A percentile compares a stretch with the other conserved stretches of the same genome.
phyloP scores from a whole-genome alignment of 2,888 invertebrate species.

The Apocheima hispidaria region DNA sequence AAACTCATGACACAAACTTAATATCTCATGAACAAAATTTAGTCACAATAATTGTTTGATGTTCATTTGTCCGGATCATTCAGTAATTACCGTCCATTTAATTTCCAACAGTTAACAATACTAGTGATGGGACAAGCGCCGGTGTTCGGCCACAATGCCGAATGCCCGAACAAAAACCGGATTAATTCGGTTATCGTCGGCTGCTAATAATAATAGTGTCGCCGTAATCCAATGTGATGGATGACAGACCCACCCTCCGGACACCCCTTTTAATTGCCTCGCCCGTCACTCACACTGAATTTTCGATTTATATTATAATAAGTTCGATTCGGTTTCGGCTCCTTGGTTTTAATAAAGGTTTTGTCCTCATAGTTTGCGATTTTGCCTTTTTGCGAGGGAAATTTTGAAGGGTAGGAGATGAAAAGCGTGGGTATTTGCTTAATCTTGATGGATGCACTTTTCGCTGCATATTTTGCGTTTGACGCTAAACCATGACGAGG shows the following conservation, averaged over 20 bases:
- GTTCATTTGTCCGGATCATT: constrained; percentile 9
- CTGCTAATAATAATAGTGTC: constrained; percentile 81
- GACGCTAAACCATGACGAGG: constrained; percentile 16
- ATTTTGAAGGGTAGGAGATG: constrained; percentile 29
- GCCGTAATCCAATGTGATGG: constrained; percentile 78
- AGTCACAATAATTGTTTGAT: constrained; percentile 1
- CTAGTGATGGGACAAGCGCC: constrained; percentile 33
- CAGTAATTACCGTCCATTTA: constrained; percentile 17
- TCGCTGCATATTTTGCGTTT: constrained; percentile 40
- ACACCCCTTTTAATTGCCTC: constrained; percentile 84
- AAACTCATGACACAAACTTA: not conserved
- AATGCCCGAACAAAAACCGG: constrained; percentile 73
- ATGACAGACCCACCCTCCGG: constrained; percentile 66
- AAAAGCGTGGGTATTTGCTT: constrained; percentile 29
- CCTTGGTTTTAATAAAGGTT: constrained; percentile 51
- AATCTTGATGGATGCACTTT: constrained; percentile 39
- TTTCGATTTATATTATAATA: constrained; percentile 85
- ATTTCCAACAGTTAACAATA: constrained; percentile 26
- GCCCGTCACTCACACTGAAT: constrained; percentile 73
- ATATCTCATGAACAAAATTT: constrained; percentile 10
- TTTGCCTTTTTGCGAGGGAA: constrained; percentile 28
- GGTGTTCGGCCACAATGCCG: constrained; percentile 48
- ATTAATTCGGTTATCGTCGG: constrained; percentile 77
- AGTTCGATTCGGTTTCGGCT: constrained; percentile 57
- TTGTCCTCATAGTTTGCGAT: constrained; percentile 45